phyloP scores from a whole-genome alignment of 2,888 invertebrate species.

The Chymomyza amoena region DNA sequence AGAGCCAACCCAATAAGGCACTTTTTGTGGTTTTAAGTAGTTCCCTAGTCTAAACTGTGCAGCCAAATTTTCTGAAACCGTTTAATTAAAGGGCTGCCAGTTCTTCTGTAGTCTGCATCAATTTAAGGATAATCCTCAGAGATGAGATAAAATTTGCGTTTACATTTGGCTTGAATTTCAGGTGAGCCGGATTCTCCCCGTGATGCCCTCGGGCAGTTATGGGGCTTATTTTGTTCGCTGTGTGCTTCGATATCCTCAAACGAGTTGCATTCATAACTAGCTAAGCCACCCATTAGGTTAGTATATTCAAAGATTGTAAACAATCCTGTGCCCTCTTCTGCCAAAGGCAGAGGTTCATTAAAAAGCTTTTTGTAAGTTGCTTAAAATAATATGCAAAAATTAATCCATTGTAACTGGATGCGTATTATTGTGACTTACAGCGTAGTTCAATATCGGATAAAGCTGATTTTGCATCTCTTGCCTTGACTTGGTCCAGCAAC shows the following conservation, averaged over 20 bases:
- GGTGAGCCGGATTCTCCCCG: no score
- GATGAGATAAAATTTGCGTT: background rate
- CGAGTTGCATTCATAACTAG: background rate
- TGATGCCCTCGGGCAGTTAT: background rate
- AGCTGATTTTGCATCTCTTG: background rate
- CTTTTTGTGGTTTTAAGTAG: no score
- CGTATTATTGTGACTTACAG: background rate
- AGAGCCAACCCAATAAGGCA: no score
- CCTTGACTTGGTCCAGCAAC: background rate
- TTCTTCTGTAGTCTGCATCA: no score
- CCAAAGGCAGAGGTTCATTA: background rate
- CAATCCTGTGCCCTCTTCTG: background rate
- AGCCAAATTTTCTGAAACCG: no score
- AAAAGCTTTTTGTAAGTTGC: background rate
- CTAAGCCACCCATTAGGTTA: background rate
- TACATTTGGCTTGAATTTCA: background rate
- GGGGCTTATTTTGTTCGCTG: background rate
- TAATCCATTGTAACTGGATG: background rate
- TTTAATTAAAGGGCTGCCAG: no score
- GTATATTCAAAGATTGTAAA: background rate
- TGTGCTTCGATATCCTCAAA: background rate
- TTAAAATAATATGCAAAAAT: background rate
- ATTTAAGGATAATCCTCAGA: background rate
- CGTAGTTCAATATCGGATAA: background rate
- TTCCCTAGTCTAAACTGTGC: no score